Base-by-base conservation (phyloP, 2,888 invertebrate species). In the Ypsolopha scabrella region DNA sequence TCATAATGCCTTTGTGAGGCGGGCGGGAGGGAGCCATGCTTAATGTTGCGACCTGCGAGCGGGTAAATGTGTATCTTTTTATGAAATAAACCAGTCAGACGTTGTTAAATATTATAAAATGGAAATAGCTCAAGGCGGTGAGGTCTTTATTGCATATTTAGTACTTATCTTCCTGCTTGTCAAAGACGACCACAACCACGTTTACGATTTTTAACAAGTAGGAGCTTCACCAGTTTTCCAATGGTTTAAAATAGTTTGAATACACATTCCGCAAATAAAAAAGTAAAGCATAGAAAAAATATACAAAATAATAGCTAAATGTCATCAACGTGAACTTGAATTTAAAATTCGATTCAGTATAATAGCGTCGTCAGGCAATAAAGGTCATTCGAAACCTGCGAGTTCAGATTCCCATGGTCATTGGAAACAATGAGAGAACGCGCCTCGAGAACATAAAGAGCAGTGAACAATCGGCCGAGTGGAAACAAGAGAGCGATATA, bases 401-500 rank as follows among this genome's bases (percentile, higher is more conserved):
- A 64, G 62, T 58, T 64, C 59, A 54, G 52, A 66, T 81, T 82
- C 80, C 75, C 78, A 80, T 75, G 72, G 73, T 70, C 73, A 67
- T 73, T 65, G 67, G 66, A 73, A 79, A 82, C 80, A 82, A 83
- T 80, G 77, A 75, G 72, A 71, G 70, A 65, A 70, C 72, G 68
- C 67, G 68, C 65, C 62, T 67, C 65, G 68, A 67, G 71, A 74
- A 70, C 70, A 77, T 79, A 77, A 80, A 76, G 24, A 24, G 65
- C 70, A 72, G 24, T 77, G 79, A 82, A 82, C 82, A 83, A 83
- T 83, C 72, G 77, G 58, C 68, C 70, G 69, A 75, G 70, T 78
- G 73, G 81, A 78, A 81, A 81, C 80, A 75, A 75, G 77, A 78
- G 78, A 77, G 67, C 78, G 74, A 78, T 80, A 80, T 82, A 85